Evolutionary conservation across 1,140 invertebrate species (phyloP).

Genomic region (Drosophila virilis): DNA sequence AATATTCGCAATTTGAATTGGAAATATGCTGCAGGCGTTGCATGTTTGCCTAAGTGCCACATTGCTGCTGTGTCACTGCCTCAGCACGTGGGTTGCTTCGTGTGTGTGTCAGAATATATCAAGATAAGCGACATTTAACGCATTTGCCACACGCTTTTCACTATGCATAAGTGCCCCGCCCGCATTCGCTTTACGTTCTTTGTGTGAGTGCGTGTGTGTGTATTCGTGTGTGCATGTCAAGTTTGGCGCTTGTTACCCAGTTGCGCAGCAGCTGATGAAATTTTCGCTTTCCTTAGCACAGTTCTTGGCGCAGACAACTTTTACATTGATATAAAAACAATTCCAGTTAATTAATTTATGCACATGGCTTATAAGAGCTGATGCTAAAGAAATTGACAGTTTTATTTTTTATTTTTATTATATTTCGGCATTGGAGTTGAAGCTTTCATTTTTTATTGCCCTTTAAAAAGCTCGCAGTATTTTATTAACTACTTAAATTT

Average conservation of each 20-base stretch:
- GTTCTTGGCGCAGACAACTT: background rate
- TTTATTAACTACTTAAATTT: too few relatives aligned
- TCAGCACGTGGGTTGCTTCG: constrained; percentile 17
- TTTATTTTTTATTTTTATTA: too few relatives aligned
- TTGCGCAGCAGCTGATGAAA: constrained; percentile 10
- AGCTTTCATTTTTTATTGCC: too few relatives aligned
- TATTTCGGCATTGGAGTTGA: too few relatives aligned
- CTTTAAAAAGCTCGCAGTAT: too few relatives aligned
- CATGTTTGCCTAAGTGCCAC: constrained; percentile 59
- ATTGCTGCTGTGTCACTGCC: constrained; percentile 18
- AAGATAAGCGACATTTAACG: constrained; percentile 68
- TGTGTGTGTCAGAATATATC: constrained; percentile 42
- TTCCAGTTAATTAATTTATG: background rate
- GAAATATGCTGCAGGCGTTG: constrained; percentile 64
- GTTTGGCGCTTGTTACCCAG: constrained; percentile 33
- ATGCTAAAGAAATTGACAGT: too few relatives aligned
- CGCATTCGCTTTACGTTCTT: background rate
- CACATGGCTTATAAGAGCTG: background rate
- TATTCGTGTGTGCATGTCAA: constrained; percentile 18
- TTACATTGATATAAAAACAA: constrained; percentile 1
- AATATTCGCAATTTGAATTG: constrained; percentile 71
- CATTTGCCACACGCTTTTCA: constrained; percentile 57
- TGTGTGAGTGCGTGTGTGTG: background rate
- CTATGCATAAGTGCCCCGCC: constrained; percentile 34
- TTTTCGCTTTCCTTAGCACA: background rate